These are phyloP conservation scores for Polylopha cassiicola DNA, from an alignment of 2,888 invertebrate species.

Conservation along the genomic window DNA sequence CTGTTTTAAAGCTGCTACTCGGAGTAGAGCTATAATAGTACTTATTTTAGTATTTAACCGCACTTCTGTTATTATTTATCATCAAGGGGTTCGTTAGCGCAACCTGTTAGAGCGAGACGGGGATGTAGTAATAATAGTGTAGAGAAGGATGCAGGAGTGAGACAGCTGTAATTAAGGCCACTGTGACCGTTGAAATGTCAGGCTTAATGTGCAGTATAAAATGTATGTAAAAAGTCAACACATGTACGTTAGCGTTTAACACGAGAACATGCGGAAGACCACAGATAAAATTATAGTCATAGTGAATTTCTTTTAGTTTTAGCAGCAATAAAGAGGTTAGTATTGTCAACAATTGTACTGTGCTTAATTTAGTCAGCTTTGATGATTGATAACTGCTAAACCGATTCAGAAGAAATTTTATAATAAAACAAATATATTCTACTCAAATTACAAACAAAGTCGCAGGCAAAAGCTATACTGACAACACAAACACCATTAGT, in stretches of 20 bases:
- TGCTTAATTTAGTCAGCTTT: no score
- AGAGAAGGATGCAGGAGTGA: slow-evolving; percentile 25
- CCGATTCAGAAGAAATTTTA: no score
- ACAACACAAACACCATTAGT: no score
- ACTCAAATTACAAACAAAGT: no score
- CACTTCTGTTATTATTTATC: slow-evolving; percentile 33
- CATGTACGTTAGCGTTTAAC: slow-evolving; percentile 32
- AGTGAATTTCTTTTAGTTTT: no score
- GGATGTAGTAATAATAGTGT: slow-evolving; percentile 34
- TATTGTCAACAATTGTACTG: no score
- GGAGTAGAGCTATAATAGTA: slow-evolving; percentile 35
- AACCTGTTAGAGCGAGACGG: slow-evolving; percentile 32
- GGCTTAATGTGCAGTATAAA: slow-evolving; percentile 45
- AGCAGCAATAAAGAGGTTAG: no score
- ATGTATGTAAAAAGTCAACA: slow-evolving; percentile 43
- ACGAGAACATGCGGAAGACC: slow-evolving; percentile 19
- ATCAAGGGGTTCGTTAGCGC: slow-evolving; percentile 30
- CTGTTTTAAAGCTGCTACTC: slow-evolving; percentile 33
- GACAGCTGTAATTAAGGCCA: slow-evolving; percentile 45
- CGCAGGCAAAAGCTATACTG: no score
- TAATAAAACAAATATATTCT: no score
- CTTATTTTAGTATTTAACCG: slow-evolving; percentile 35
- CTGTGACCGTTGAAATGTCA: slow-evolving; percentile 62
- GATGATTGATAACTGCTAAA: no score
- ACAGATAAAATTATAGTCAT: no score